phyloP scores from a whole-genome alignment of 1,140 invertebrate genomes.

The Frieseomelitta varia region DNA sequence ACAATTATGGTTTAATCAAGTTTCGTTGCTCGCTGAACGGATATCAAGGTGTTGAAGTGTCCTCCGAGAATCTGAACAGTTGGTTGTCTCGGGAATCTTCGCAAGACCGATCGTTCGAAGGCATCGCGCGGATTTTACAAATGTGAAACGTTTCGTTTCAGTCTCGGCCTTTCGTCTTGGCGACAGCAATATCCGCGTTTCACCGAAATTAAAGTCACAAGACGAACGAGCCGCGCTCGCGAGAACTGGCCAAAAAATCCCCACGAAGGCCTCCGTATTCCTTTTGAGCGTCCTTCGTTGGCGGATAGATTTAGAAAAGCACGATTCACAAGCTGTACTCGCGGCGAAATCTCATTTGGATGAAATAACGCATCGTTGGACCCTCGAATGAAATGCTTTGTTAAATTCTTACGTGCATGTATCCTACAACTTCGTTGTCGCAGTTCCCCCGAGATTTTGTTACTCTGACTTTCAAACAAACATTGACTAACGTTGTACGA shows the following conservation, averaged over 20 bases:
- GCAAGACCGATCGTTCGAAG: slow-evolving; percentile 27
- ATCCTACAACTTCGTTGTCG: too few relatives aligned
- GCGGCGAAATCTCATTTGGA: too few relatives aligned
- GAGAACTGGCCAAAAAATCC: slow-evolving; percentile 39
- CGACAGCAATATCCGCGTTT: slow-evolving; percentile 41
- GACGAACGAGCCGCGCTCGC: slow-evolving; percentile 42
- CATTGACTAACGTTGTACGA: too few relatives aligned
- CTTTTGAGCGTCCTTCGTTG: neutral
- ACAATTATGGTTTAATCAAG: too few relatives aligned
- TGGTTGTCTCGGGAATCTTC: neutral
- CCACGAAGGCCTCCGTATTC: slow-evolving; percentile 2
- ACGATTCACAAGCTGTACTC: neutral
- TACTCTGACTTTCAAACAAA: too few relatives aligned
- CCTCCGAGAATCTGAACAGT: neutral
- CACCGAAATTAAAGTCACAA: slow-evolving; percentile 50
- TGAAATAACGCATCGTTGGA: too few relatives aligned
- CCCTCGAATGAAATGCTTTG: too few relatives aligned
- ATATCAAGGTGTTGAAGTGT: neutral
- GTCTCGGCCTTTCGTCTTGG: slow-evolving; percentile 28
- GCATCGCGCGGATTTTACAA: slow-evolving; percentile 25
- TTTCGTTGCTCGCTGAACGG: neutral
- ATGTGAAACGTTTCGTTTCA: slow-evolving; percentile 31
- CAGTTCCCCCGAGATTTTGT: too few relatives aligned
- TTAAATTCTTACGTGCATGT: too few relatives aligned
- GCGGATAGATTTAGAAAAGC: neutral